These are phyloP conservation scores for Pseudomyrmex concolor DNA, from an alignment of 1,140 invertebrate species.

Conservation along the genomic window DNA sequence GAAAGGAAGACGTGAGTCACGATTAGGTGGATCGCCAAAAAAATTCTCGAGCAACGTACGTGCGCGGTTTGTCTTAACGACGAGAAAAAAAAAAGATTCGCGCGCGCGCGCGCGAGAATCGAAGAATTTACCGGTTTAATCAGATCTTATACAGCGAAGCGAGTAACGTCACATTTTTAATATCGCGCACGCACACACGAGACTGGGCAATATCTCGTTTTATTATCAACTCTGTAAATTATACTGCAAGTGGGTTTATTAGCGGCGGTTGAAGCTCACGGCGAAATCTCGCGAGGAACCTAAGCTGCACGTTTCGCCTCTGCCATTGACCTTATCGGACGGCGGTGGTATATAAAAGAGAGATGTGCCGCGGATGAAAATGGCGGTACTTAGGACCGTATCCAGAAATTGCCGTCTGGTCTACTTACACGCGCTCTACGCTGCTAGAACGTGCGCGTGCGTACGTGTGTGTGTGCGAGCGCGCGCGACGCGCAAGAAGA, in stretches of 20 bases:
- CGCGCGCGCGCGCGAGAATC: background rate
- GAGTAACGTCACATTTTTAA: background rate
- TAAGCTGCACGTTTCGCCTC: conserved; percentile 4
- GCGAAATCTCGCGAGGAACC: conserved; percentile 39
- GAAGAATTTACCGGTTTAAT: conserved; percentile 2
- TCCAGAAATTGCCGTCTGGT: conserved; percentile 66
- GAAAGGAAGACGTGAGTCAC: conserved; percentile 36
- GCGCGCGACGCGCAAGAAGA: conserved; percentile 18
- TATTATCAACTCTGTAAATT: background rate
- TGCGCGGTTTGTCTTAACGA: conserved; percentile 41
- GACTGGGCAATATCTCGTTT: background rate
- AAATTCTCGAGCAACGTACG: conserved; percentile 45
- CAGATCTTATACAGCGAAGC: background rate
- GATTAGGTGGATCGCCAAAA: conserved; percentile 32
- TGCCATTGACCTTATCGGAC: conserved; percentile 52
- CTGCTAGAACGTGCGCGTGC: background rate
- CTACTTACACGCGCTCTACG: conserved; percentile 34
- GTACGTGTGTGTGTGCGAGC: background rate
- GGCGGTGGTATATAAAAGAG: conserved; percentile 59
- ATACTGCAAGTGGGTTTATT: background rate
- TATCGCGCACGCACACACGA: background rate
- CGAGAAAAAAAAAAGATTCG: background rate
- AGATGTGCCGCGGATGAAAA: conserved; percentile 73
- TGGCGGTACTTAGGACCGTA: conserved; percentile 60
- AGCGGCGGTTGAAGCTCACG: background rate